Evolutionary conservation across 2,113 vertebrate genomes (phyloP), one percentile per base, ranked within the genome.

Genomic region (Atherinomorus stipes): DNA sequence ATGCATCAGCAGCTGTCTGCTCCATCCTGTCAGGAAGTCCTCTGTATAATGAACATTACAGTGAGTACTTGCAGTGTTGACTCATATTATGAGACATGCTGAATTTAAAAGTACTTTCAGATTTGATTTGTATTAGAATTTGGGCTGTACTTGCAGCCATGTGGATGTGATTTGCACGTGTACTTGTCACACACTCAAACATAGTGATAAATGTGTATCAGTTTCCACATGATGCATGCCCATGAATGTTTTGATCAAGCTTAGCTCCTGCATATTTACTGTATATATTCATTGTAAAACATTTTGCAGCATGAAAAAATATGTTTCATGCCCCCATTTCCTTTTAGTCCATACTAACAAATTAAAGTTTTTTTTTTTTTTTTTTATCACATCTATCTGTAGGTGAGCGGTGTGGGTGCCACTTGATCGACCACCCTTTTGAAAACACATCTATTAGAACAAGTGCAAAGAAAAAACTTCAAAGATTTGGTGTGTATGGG

Each of bases 401-500:
- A 68, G 71, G 67, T 78, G 71, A 71, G 79, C 21, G 1, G 40
- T 0, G 45, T 61, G 26, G 69, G 64, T 38, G 21, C 50, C 61
- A 6, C 0, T 2, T 85, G 86, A 88, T 71, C 84, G 84, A 80
- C 86, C 84, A 80, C 84, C 71, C 84, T 78, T 71, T 85, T 38
- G 77, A 84, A 87, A 84, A 82, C 61, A 60, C 60, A 64, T 19
- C 84, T 85, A 84, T 78, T 71, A 87, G 67, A 83, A 76, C 72
- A 69, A 72, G 66, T 78, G 78, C 80, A 76, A 74, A 74, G 77
- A 82, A 88, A 84, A 66, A 67, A 78, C 85, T 85, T 87, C 85
- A 87, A 88, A 87, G 66, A 50, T 28, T 18, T 8, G 23, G 4
- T 21, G 64, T 78, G 71, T 65, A 63, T 28, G 42, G 61, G 64